Percentiles rank a stretch among this genome's conserved stretches.
Evolutionary conservation across 2,797 vertebrate species (phyloP).

Genomic region (Myotis myotis): DNA sequence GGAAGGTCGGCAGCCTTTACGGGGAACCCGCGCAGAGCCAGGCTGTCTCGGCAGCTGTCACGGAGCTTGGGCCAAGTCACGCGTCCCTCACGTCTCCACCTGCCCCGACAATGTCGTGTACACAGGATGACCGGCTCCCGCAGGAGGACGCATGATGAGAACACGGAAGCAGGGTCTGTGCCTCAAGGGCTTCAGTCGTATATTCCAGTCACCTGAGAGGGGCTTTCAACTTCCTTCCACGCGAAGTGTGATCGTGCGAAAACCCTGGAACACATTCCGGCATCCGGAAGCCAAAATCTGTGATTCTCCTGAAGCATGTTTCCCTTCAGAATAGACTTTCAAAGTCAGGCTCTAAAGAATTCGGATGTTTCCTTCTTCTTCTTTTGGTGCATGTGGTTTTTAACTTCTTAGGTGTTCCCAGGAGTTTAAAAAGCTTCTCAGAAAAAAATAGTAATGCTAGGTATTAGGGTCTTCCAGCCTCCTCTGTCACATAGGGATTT

Average conservation of each 20-base stretch:
- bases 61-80: background rate
- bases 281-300: background rate
- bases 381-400: background rate
- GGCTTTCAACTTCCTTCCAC: background rate
- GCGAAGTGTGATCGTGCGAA: no score
- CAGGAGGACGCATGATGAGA: background rate
- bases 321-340: background rate
- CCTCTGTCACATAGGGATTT: background rate
- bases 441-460: background rate
- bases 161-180: background rate
- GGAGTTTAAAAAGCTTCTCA: background rate
- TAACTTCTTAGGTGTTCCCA: background rate
- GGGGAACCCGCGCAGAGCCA: background rate
- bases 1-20: background rate
- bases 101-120: background rate
- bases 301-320: background rate
- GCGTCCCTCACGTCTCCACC: background rate
- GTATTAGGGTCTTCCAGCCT: background rate
- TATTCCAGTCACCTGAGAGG: background rate
- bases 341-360: slow-evolving; percentile 6
- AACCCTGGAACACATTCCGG: background rate
- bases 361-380: background rate
- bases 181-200: background rate
- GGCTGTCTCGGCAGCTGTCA: background rate
- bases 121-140: background rate